Evolutionary conservation across 2,113 vertebrate genomes (phyloP).

Genomic region (Notechis scutatus): DNA sequence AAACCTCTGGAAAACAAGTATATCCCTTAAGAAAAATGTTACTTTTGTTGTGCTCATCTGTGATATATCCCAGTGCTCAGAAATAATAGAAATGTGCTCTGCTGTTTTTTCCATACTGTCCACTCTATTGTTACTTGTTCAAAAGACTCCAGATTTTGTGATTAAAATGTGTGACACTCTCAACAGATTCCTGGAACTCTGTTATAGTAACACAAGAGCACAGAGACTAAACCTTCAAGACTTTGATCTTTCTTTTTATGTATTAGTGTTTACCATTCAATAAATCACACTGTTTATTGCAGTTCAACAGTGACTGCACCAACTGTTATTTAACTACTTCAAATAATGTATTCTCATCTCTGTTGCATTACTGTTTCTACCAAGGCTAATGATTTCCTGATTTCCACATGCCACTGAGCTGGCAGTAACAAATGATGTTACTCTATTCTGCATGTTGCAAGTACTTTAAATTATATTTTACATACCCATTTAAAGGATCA

Average conservation of each 20-base stretch:
- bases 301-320: conserved; percentile 62
- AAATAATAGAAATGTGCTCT: background rate
- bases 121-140: background rate
- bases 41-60: background rate
- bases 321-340: conserved; percentile 71
- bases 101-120: background rate
- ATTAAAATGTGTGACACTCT: conserved; percentile 56
- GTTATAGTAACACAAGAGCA: conserved; percentile 38
- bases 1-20: background rate
- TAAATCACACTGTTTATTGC: conserved; percentile 20
- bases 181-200: conserved; percentile 34
- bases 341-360: conserved; percentile 70
- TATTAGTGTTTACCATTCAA: conserved; percentile 62
- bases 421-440: conserved; percentile 70
- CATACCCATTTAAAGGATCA: conserved; percentile 75
- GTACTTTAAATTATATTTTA: conserved; percentile 76
- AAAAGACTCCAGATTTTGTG: background rate
- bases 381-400: conserved; percentile 75
- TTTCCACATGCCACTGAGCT: conserved; percentile 71
- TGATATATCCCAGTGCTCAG: background rate
- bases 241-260: conserved; percentile 49
- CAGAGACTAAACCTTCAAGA: conserved; percentile 55
- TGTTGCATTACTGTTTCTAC: conserved; percentile 69
- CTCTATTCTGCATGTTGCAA: conserved; percentile 65
- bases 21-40: background rate